These are phyloP conservation scores for Aphidius colemani DNA, from an alignment of 2,888 invertebrate species.

Conservation along the genomic window DNA sequence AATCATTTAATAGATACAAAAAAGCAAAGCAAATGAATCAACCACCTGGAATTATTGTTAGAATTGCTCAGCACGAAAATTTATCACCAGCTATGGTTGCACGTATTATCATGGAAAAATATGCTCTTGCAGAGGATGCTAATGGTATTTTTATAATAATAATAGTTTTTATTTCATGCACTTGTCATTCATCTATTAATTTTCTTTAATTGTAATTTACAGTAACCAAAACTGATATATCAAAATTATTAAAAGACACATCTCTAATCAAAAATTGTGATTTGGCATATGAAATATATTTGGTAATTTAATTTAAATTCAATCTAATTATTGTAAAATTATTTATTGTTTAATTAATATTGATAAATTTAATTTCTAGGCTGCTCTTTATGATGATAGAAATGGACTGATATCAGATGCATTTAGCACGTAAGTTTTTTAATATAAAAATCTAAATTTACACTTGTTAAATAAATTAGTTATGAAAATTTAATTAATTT, in stretches of 20 bases:
- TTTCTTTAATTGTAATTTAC: slow-evolving; percentile 42
- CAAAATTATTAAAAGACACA: slow-evolving; percentile 71
- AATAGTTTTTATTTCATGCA: slow-evolving; percentile 4
- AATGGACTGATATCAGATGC: slow-evolving; percentile 83
- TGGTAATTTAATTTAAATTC: slow-evolving; percentile 62
- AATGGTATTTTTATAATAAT: slow-evolving; percentile 32
- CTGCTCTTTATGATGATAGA: slow-evolving; percentile 79
- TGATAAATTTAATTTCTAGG: slow-evolving; percentile 62
- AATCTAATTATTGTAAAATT: slow-evolving; percentile 22
- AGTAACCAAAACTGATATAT: slow-evolving; percentile 62
- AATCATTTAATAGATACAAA: slow-evolving; percentile 55
- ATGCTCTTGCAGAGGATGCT: slow-evolving; percentile 53
- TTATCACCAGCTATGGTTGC: slow-evolving; percentile 67
- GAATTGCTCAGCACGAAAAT: slow-evolving; percentile 63
- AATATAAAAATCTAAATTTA: too few species aligned
- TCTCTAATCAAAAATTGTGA: slow-evolving; percentile 73
- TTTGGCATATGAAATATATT: slow-evolving; percentile 75
- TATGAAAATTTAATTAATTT: background rate
- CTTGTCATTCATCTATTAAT: slow-evolving; percentile 42
- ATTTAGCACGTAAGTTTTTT: slow-evolving; percentile 71
- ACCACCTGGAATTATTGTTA: slow-evolving; percentile 67
- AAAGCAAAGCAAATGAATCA: slow-evolving; percentile 57
- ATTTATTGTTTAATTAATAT: slow-evolving; percentile 43
- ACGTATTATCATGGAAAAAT: slow-evolving; percentile 65
- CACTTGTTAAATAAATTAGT: slow-evolving; percentile 8